A percentile compares a stretch with the other conserved stretches of the same genome.
phyloP scores from a whole-genome alignment of 2,888 invertebrate genomes.

The Eupsilia transversa region DNA sequence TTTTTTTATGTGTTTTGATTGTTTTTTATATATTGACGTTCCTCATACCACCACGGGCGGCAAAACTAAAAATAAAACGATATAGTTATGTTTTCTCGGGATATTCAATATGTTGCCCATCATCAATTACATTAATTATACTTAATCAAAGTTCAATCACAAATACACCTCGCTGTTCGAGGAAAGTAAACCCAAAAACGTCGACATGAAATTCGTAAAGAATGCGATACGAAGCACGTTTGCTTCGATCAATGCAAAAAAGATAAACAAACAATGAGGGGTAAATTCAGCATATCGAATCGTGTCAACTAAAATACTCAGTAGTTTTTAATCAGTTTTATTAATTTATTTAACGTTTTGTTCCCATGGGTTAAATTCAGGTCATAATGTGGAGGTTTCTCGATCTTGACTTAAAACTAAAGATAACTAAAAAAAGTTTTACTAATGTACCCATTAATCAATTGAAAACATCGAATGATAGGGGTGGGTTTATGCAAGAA shows the following conservation, averaged over 20 bases:
- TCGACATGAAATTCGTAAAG: background rate
- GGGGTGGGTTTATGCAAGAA: slow-evolving; percentile 87
- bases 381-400: slow-evolving; percentile 63
- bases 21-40: slow-evolving; percentile 71
- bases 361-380: slow-evolving; percentile 57
- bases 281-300: slow-evolving; percentile 9
- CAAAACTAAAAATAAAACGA: slow-evolving; percentile 86
- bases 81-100: slow-evolving; percentile 63
- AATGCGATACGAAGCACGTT: background rate
- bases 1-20: slow-evolving; percentile 70
- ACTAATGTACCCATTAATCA: slow-evolving; percentile 63
- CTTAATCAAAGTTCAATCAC: slow-evolving; percentile 1
- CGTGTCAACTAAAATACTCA: slow-evolving; percentile 56
- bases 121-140: slow-evolving; percentile 13
- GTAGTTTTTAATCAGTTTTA: slow-evolving; percentile 62
- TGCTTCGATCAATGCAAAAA: slow-evolving; percentile 1
- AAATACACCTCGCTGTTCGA: background rate
- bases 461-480: slow-evolving; percentile 73
- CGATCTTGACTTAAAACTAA: slow-evolving; percentile 71
- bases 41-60: slow-evolving; percentile 88
- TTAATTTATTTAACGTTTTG: slow-evolving; percentile 56
- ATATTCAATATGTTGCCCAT: slow-evolving; percentile 32
- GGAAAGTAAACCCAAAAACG: slow-evolving; percentile 9
- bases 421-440: slow-evolving; percentile 69
- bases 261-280: background rate